phyloP scores from a whole-genome alignment of 1,140 invertebrate species.

The Ptiloglossa arizonensis region DNA sequence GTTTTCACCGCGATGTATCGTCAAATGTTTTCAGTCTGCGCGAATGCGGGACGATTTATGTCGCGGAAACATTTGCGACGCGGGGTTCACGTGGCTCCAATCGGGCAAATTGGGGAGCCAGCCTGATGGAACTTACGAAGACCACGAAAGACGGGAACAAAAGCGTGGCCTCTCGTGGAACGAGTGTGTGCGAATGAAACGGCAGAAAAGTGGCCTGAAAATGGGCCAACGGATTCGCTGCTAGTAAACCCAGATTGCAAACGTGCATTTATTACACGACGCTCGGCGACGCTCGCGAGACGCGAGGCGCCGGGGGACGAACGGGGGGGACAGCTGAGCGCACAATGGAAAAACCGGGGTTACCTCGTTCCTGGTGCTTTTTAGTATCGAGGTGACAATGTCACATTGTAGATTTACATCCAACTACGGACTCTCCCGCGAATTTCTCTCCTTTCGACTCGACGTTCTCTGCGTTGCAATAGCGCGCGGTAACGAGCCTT shows the following conservation, averaged over 20 bases:
- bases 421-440: not conserved
- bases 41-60: not conserved
- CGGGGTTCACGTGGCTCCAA: constrained; percentile 37
- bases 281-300: too few relatives aligned
- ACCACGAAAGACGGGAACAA: constrained; percentile 52
- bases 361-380: constrained; percentile 55
- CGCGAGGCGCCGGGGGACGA: not conserved
- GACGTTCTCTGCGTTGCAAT: not conserved
- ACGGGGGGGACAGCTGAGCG: constrained; percentile 29
- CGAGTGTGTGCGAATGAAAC: constrained; percentile 49
- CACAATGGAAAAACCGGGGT: constrained; percentile 53
- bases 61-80: not conserved
- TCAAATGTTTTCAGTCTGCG: not conserved
- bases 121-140: constrained; percentile 54
- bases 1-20: not conserved
- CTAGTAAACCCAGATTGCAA: constrained; percentile 68
- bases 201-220: constrained; percentile 63
- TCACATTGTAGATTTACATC: constrained; percentile 34
- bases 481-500: not conserved
- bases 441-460: not conserved
- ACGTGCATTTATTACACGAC: constrained; percentile 62
- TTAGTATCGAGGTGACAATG: constrained; percentile 61
- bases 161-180: constrained; percentile 43
- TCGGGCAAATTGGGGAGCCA: constrained; percentile 55
- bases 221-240: constrained; percentile 60